Evolutionary conservation across 2,888 invertebrate species (phyloP).

Genomic region (Scaptomyza reducta): DNA sequence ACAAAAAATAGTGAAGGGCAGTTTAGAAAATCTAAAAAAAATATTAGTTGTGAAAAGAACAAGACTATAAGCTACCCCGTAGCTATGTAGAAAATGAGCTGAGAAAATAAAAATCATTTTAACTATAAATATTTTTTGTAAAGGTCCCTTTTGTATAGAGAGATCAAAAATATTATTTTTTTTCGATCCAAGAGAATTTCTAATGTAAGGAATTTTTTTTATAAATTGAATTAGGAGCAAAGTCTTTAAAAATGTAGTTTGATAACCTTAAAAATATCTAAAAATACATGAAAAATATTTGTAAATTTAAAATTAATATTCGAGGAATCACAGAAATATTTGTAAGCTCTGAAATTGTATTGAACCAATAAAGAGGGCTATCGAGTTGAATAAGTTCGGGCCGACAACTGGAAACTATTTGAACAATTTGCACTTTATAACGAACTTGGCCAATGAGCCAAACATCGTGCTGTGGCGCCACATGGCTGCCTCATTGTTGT

Average conservation of each 20-base stretch:
- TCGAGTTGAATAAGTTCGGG: constrained; percentile 17
- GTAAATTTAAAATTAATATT: neutral
- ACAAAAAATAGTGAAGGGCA: constrained; percentile 32
- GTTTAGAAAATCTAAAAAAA: constrained; percentile 1
- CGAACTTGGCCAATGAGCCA: constrained; percentile 69
- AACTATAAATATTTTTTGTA: neutral
- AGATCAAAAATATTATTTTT: too few relatives aligned
- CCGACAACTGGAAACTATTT: constrained; percentile 66
- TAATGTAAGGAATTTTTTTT: too few relatives aligned
- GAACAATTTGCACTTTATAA: constrained; percentile 71
- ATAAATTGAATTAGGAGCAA: too few relatives aligned
- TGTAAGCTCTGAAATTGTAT: neutral
- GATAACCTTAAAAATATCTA: too few relatives aligned
- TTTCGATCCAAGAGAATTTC: too few relatives aligned
- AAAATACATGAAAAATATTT: too few relatives aligned
- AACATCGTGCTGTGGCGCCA: constrained; percentile 65
- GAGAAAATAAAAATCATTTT: neutral
- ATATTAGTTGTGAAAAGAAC: neutral
- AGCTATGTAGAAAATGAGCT: neutral
- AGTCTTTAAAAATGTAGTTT: too few relatives aligned
- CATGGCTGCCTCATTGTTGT: constrained; percentile 66
- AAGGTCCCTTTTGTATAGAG: too few relatives aligned
- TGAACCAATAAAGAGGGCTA: neutral
- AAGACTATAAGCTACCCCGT: neutral
- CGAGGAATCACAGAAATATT: neutral